phyloP scores from a whole-genome alignment of 2,113 vertebrate species.

The Sceloporus tristichus region DNA sequence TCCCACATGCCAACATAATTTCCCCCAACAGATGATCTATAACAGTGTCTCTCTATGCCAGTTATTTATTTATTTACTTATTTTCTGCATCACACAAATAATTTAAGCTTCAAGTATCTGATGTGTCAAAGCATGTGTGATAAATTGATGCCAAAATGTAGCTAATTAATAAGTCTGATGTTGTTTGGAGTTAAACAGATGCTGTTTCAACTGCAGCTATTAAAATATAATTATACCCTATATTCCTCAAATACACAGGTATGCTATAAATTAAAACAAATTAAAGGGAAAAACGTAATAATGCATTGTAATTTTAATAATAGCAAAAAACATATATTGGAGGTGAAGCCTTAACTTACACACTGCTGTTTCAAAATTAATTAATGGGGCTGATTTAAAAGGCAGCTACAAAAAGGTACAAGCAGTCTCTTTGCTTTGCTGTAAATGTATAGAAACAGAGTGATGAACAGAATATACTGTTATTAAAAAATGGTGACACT shows the following conservation, averaged over 20 bases:
- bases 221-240: slow-evolving; percentile 73
- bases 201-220: slow-evolving; percentile 68
- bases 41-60: slow-evolving; percentile 66
- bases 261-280: slow-evolving; percentile 61
- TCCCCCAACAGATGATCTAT: slow-evolving; percentile 76
- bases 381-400: slow-evolving; percentile 27
- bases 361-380: slow-evolving; percentile 47
- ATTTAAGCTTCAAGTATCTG: slow-evolving; percentile 69
- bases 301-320: slow-evolving; percentile 36
- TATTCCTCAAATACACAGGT: slow-evolving; percentile 54
- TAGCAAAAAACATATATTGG: slow-evolving; percentile 41
- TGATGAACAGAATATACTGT: background rate
- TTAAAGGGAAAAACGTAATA: slow-evolving; percentile 54
- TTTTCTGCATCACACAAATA: slow-evolving; percentile 69
- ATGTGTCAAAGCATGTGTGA: slow-evolving; percentile 70
- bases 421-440: background rate
- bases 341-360: slow-evolving; percentile 23
- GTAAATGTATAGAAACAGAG: background rate
- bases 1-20: slow-evolving; percentile 78
- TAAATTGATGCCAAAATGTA: slow-evolving; percentile 74
- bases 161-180: slow-evolving; percentile 75
- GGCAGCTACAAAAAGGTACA: slow-evolving; percentile 27
- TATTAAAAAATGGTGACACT: slow-evolving; percentile 2
- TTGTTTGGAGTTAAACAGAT: slow-evolving; percentile 74
- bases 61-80: slow-evolving; percentile 55